Percentiles rank a stretch among this genome's conserved stretches.
These are phyloP conservation scores for Dunckerocampus dactyliophorus DNA, from an alignment of 2,113 vertebrate genomes.

Conservation along the genomic window DNA sequence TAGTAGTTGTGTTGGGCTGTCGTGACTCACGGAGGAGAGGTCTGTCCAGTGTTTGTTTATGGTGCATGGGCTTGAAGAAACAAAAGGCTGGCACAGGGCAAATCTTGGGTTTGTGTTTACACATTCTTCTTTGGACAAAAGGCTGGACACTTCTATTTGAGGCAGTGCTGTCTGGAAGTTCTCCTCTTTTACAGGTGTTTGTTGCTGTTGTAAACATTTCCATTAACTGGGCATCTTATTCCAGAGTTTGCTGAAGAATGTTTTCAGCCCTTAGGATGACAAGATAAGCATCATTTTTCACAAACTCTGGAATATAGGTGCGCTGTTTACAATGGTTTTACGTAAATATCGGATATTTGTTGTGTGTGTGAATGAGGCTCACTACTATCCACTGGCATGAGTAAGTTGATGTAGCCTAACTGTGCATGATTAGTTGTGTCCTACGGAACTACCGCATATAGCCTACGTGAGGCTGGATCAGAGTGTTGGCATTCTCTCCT, in stretches of 20 bases:
- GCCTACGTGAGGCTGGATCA: slow-evolving; percentile 4
- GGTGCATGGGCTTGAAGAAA: slow-evolving; percentile 64
- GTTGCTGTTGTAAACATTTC: slow-evolving; percentile 26
- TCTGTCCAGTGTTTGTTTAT: slow-evolving; percentile 33
- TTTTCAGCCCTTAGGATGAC: slow-evolving; percentile 9
- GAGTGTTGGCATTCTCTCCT: slow-evolving; percentile 21
- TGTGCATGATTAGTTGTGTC: slow-evolving; percentile 52
- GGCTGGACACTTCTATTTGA: slow-evolving; percentile 40
- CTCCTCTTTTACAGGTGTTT: slow-evolving; percentile 37
- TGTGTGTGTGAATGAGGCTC: slow-evolving; percentile 19
- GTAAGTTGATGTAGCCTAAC: slow-evolving; percentile 18
- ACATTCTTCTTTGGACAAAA: slow-evolving; percentile 39
- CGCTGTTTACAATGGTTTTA: slow-evolving; percentile 12
- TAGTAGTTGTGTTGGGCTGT: slow-evolving; percentile 36
- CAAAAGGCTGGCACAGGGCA: slow-evolving; percentile 49
- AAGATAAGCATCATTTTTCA: slow-evolving; percentile 21
- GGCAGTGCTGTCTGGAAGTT: slow-evolving; percentile 41
- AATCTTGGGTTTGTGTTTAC: slow-evolving; percentile 44
- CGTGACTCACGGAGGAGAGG: slow-evolving; percentile 25
- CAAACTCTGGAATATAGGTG: slow-evolving; percentile 60
- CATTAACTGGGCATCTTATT: slow-evolving; percentile 46
- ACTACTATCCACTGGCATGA: slow-evolving; percentile 50
- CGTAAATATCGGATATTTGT: background rate
- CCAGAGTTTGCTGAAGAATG: slow-evolving; percentile 59
- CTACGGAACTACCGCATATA: background rate